These are phyloP conservation scores for Drosophila sp. DNA, from an alignment of 1,140 invertebrate genomes.

Conservation along the genomic window DNA sequence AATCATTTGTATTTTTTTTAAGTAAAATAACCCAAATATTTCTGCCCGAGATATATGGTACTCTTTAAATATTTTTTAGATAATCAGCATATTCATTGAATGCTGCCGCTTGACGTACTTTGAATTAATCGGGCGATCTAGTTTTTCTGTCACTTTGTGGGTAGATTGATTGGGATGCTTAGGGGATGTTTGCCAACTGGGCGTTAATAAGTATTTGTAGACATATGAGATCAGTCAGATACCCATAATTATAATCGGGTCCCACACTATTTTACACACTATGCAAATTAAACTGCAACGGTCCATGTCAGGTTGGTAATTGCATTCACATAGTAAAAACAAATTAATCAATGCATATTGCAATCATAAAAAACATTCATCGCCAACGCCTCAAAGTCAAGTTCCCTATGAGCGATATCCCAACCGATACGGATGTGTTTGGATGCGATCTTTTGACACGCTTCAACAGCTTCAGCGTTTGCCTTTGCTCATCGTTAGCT, in stretches of 20 bases:
- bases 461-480: conserved; percentile 40
- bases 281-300: conserved; percentile 65
- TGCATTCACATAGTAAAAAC: conserved; percentile 62
- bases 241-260: background rate
- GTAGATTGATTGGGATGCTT: conserved; percentile 10
- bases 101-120: conserved; percentile 34
- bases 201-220: conserved; percentile 11
- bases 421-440: conserved; percentile 50
- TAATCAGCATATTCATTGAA: background rate
- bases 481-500: conserved; percentile 31
- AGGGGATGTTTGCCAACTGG: conserved; percentile 12
- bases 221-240: background rate
- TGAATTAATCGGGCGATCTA: conserved; percentile 30
- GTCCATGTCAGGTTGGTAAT: conserved; percentile 65
- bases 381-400: conserved; percentile 34
- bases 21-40: background rate
- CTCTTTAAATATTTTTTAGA: background rate
- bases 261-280: conserved; percentile 21
- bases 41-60: background rate
- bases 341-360: conserved; percentile 58
- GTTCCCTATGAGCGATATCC: conserved; percentile 32
- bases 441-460: conserved; percentile 75
- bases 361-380: conserved; percentile 50
- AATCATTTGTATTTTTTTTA: no score
- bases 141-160: conserved; percentile 18